Base-by-base conservation (phyloP, 92 coral and sea anemone species). In the Umimayanthus kanabou region DNA sequence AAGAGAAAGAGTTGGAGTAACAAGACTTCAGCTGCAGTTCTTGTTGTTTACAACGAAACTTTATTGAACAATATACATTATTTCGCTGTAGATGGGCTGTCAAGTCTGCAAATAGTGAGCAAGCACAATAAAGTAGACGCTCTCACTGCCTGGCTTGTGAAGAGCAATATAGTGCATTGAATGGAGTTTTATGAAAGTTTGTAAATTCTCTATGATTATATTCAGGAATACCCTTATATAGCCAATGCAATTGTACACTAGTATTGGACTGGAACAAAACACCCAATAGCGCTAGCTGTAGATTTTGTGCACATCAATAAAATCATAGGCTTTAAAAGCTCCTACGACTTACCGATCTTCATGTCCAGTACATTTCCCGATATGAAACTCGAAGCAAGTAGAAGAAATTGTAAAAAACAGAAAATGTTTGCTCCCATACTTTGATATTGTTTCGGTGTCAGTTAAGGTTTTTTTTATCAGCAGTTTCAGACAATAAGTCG, bases 281-380 rank as follows among this genome's bases (percentile, higher is more conserved):
- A 61, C 2, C 58, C 4, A 11, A 9, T 18, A 53, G 58, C 1
- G 26, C n/a, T 14, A 20, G 25, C 26, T 61, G 69, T 0, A 18
- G 69, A 61, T 5, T 23, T 22, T 5, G 26, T 61, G 69, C 69
- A 23, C 25, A 5, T 18, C 77, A 73, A 8, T 39, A 13, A 73
- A 26, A 71, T 28, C 22, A n/a, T 5, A 28, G 42, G 4, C 4
- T 53, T 28, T 7, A 28, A 29, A 28, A 18, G 20, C 37, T 55
- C 64, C 4, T 29, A 25, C 16, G n/a, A 30, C 84, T 80, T 57
- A 80, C 84, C 84, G 67, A 80, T 55, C 33, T 80, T 80, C 11
- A 80, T 33, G 72, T 80, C 84, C 29, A 80, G 72, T 15, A 16
- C 28, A 80, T 80, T 29, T 15, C 70, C 71, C 25, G 72, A 80